A percentile compares a stretch with the other conserved stretches of the same genome.
phyloP scores from a whole-genome alignment of 1,140 invertebrate genomes.

The Drosophila rhopaloa region DNA sequence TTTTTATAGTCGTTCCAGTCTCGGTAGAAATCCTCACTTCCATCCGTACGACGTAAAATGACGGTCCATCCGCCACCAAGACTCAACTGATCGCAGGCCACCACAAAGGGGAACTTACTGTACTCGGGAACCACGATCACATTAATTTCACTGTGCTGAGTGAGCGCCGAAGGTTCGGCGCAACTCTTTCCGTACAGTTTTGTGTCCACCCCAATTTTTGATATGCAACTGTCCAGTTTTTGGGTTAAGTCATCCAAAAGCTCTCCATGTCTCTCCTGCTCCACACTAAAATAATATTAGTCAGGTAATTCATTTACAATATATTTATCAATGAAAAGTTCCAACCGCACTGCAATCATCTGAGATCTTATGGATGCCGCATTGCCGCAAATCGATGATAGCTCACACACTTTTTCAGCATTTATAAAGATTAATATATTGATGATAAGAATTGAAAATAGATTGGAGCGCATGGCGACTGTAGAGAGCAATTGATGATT shows the following conservation, averaged over 20 bases:
- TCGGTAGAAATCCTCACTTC: conserved; percentile 87
- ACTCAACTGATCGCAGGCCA: conserved; percentile 38
- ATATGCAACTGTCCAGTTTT: conserved; percentile 20
- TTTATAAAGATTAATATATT: background rate
- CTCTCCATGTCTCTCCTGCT: conserved; percentile 35
- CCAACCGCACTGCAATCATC: conserved; percentile 33
- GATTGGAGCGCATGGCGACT: background rate
- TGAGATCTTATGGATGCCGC: conserved; percentile 35
- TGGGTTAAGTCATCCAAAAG: conserved; percentile 15
- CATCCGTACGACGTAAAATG: conserved; percentile 87
- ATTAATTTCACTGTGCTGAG: conserved; percentile 35
- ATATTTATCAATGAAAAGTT: background rate
- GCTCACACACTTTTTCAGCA: conserved; percentile 24
- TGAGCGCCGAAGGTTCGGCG: conserved; percentile 21
- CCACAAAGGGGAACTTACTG: conserved; percentile 36
- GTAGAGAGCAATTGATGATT: background rate
- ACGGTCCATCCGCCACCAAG: conserved; percentile 56
- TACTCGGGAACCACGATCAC: conserved; percentile 28
- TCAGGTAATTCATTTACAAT: no score
- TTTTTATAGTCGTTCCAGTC: conserved; percentile 87
- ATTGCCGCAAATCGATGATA: conserved; percentile 33
- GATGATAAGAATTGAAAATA: conserved; percentile 10
- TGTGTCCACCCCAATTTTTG: conserved; percentile 3
- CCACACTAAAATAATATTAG: conserved; percentile 8
- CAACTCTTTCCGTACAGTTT: conserved; percentile 28